Percentiles rank a stretch among this genome's conserved stretches.
Conservation (phyloP, 2,113 vertebrate genomes). For the Heteronetta atricapilla region DNA sequence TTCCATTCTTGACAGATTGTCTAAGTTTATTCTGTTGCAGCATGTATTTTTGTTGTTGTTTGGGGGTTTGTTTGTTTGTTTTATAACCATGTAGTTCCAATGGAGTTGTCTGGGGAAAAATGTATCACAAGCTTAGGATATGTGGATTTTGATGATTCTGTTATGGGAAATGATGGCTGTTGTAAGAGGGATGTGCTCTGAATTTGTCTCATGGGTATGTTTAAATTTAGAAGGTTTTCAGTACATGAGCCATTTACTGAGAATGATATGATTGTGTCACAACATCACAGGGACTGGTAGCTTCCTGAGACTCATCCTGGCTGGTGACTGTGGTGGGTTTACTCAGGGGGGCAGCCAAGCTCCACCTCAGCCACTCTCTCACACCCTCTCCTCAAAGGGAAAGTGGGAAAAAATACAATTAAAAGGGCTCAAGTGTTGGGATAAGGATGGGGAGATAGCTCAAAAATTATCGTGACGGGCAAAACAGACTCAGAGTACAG, state of each 20-base stretch:
- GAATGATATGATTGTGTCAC: background rate
- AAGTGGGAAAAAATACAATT: no score
- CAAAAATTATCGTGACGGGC: no score
- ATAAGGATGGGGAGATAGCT: no score
- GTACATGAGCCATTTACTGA: fast-evolving
- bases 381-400: no score
- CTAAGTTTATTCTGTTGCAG: background rate
- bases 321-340: no score
- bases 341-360: no score
- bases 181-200: background rate
- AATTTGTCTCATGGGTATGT: background rate
- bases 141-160: background rate
- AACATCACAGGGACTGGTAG: background rate
- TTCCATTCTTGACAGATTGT: background rate
- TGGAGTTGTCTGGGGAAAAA: background rate
- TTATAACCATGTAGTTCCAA: background rate
- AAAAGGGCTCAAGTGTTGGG: no score
- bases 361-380: no score
- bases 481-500: no score
- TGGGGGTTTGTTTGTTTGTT: background rate
- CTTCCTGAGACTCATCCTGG: no score
- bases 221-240: background rate
- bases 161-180: background rate
- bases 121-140: fast-evolving
- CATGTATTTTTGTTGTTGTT: background rate